Evolutionary conservation across 2,797 vertebrate genomes (phyloP), one percentile per base, ranked within the genome.

Genomic region (Xenopus petersii): DNA sequence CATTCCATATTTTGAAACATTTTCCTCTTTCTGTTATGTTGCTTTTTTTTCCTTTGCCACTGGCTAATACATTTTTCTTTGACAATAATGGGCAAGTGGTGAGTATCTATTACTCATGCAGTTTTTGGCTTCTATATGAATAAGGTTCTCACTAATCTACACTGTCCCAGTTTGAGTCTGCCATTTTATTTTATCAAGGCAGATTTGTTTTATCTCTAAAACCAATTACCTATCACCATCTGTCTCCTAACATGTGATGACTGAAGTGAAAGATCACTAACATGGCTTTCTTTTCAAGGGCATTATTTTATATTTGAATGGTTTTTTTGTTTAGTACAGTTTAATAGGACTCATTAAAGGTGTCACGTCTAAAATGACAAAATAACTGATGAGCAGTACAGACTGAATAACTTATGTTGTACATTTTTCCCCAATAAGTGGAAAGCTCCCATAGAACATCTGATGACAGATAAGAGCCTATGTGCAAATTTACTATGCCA

Each of bases 161-260:
- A 54, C 60, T 71, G 60, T 71, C 60, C 60, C 70, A 63, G 47
- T 71, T 71, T 71, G 70, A 71, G 59, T 10, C 70, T 71, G 60
- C 60, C 59, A 36, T 62, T 71, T 71, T 71, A 26, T 70, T 71
- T 62, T 62, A 16, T 71, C 59, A 15, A 17, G 46, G 46, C 69
- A 62, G 69, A 71, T 71, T 71, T 71, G 59, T 64, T 72, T 72
- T 72, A 64, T 72, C 70, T 72, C 61, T 49, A 72, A 72, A 72
- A 64, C 61, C 61, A 72, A 72, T 64, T 72, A 72, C 70, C 61
- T 64, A 49, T 72, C 30, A 15, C 70, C 70, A 72, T 72, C 70
- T 72, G 70, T 72, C 70, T 72, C 61, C 49, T 42, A 64, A 64
- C 61, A 55, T 64, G 61, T 49, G 21, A 33, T 26, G 61, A 64